Base-by-base conservation (phyloP, 1,140 invertebrate species). In the Lordiphosa mommai region DNA sequence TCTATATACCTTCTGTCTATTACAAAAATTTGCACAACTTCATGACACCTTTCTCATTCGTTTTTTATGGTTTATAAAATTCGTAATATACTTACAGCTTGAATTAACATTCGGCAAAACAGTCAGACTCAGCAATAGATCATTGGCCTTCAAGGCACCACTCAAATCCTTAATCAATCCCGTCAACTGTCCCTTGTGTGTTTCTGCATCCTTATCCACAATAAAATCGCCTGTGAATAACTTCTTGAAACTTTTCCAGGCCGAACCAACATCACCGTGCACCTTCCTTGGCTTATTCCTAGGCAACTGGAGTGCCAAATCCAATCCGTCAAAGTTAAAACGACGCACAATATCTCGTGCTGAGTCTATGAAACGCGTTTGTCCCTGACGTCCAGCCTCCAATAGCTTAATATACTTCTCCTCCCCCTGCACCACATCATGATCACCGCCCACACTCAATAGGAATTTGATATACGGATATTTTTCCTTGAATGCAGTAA, bases 231-330 rank as follows among this genome's bases (percentile, higher is more conserved):
- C 93, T 0, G 91, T 92, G 40, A 95, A 93, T 2, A 92, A 92
- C 73, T 94, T 94, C 89, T 95, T 95, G 34, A 95, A 86, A 6
- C 92, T 92, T 47, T 94, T 93, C 92, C 93, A 95, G 36, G 94
- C 84, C 0, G 90, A 90, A 91, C 93, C 91, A 9, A 92, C 89
- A 30, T 91, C 91, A 1, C 92, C 90, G 14, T 92, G 92, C 9
- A 95, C 91, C 77, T 95, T 95, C 88, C 95, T 94, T 1, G 94
- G 92, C 79, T 94, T 95, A 41, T 92, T 92, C 27, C 92, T 91
- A 0, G 94, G 93, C 85, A 96, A 95, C 89, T 96, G 94, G 93
- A 95, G 96, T 1, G 94, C 94, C 2, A 97, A 90, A 79, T 96
- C 95, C 4, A 96, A 88, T 6, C 96, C 95, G 86, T 96, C 95